Evolutionary conservation across 2,888 invertebrate genomes (phyloP), one percentile per base, ranked within the genome.

Genomic region (Torymus tubicola): DNA sequence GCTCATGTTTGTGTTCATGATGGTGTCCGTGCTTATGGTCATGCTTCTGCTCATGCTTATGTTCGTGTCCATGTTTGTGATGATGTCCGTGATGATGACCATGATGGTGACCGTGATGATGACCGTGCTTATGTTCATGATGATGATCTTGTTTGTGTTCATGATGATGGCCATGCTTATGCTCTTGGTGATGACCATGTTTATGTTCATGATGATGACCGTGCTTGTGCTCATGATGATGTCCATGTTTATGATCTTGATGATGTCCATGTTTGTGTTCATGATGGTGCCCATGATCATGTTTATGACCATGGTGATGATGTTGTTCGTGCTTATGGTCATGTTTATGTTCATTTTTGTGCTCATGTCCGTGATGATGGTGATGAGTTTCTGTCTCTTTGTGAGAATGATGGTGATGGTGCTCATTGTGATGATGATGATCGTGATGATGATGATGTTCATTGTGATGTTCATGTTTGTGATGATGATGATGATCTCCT

Each of bases 381-480:
- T 77, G 81, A 70, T 81, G 77, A 10, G 73, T 70, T 57, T 74
- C 75, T 5, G 70, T 70, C 65, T 80, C 80, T 60, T 80, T 80
- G 13, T 80, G 75, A 24, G 64, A 63, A 50, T 81, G 81, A 65
- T 78, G 81, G 2, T 81, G 80, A 61, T 76, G 76, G 18, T 81
- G 81, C 14, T 81, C 70, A 31, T 77, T 77, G 14, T 81, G 77
- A 58, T 77, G 76, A 24, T 73, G 72, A 16, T 81, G 80, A 14
- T 73, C 77, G 8, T 81, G 80, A 18, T 81, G 72, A 58, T 81
- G 81, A 61, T 73, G 77, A 69, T 81, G 81, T 16, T 80, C 79
- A 4, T 80, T 80, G 14, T 70, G 77, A 53, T 81, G 81, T 2
- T 16, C 63, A 13, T 77, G 73, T 16, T 81, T 78, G 3, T 74